A percentile compares a stretch with the other conserved stretches of the same genome.
Evolutionary conservation across 2,888 invertebrate genomes (phyloP).

Genomic region (Eupithecia dodoneata): DNA sequence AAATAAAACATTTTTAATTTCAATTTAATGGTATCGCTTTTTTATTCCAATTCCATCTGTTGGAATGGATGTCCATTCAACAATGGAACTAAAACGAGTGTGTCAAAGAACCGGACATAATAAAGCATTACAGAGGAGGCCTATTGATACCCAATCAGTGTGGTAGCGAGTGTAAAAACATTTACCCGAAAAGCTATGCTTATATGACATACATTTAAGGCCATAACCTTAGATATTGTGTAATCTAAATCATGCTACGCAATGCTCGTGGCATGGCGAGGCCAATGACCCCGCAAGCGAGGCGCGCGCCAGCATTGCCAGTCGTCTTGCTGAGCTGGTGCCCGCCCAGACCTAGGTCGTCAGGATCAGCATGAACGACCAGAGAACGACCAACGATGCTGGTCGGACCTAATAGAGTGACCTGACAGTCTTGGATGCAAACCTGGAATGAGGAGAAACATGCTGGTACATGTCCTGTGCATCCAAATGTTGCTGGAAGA

Average conservation of each 20-base stretch:
- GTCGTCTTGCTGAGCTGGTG: constrained; percentile 96
- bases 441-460: constrained; percentile 56
- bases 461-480: background rate
- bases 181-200: background rate
- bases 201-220: background rate
- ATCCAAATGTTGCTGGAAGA: background rate
- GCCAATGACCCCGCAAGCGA: constrained; percentile 95
- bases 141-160: background rate
- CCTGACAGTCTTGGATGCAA: constrained; percentile 69
- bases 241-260: constrained; percentile 12
- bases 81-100: background rate
- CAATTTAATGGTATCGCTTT: too few relatives aligned
- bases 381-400: constrained; percentile 93
- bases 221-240: background rate
- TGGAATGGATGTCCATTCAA: too few relatives aligned
- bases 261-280: constrained; percentile 68
- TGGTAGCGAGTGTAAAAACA: background rate
- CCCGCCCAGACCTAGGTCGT: constrained; percentile 96
- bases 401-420: constrained; percentile 85
- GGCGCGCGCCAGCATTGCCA: constrained; percentile 96
- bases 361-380: constrained; percentile 96
- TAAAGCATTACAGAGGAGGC: background rate
- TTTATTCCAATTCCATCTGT: too few relatives aligned
- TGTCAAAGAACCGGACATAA: background rate
- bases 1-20: too few relatives aligned